Conservation (phyloP, 2,888 invertebrate species). For the Caenorhabditis becei region DNA sequence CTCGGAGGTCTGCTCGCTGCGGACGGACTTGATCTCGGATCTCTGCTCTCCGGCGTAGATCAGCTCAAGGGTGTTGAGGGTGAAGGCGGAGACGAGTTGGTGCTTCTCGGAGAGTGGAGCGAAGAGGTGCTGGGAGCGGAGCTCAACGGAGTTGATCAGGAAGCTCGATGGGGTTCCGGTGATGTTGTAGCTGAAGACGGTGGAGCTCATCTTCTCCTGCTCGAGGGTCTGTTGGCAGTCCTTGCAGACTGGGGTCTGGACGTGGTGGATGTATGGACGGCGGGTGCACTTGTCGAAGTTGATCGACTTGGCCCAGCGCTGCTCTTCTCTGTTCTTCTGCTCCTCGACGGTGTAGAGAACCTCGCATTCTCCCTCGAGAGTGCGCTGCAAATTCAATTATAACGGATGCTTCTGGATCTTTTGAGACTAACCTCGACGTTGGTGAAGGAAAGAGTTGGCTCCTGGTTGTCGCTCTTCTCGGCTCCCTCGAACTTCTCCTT, state of each 20-base stretch:
- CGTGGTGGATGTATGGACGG: conserved; percentile 57
- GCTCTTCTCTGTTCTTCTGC: conserved; percentile 49
- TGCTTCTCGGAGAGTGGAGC: conserved; percentile 62
- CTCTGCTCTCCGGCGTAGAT: conserved; percentile 60
- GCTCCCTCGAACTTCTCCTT: conserved; percentile 56
- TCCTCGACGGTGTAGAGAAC: conserved; percentile 69
- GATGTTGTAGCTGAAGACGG: conserved; percentile 72
- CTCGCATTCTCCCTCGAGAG: conserved; percentile 78
- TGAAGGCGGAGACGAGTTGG: conserved; percentile 64
- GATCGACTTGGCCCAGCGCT: conserved; percentile 81
- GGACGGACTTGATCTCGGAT: conserved; percentile 58
- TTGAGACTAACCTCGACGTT: conserved; percentile 52
- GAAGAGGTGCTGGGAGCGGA: conserved; percentile 75
- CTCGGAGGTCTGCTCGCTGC: conserved; percentile 51
- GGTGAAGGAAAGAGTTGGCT: conserved; percentile 53
- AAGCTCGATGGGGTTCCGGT: conserved; percentile 69
- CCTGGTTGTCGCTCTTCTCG: conserved; percentile 52
- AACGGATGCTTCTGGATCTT: neutral
- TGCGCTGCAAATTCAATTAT: conserved; percentile 52
- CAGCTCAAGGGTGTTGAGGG: conserved; percentile 68
- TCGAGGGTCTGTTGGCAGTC: conserved; percentile 56
- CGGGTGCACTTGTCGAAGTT: conserved; percentile 82
- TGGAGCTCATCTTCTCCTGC: conserved; percentile 66
- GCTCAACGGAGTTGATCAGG: conserved; percentile 69
- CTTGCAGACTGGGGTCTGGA: conserved; percentile 58